Base-by-base conservation (phyloP, 1,140 invertebrate genomes). In the Anadara kagoshimensis region DNA sequence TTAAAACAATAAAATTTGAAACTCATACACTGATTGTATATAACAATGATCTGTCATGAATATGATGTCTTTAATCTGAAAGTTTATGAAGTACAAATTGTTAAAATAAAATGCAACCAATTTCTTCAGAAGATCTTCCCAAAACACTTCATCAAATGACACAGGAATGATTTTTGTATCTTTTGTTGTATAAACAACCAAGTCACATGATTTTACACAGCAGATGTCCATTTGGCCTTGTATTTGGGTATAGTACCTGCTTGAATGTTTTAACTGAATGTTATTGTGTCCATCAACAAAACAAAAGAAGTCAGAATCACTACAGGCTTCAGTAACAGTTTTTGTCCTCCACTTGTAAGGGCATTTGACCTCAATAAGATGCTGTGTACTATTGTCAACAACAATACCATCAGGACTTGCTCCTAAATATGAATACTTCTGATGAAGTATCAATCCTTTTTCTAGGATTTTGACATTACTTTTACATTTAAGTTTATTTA, bases 351-450 rank as follows among this genome's bases (percentile, higher is more conserved):
- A 64, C n/a, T 64, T 64, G 14, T 18, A 64, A 18, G 61, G 61
- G 51, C 61, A 64, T 64, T 64, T 51, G 24, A 64, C 51, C 41
- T 64, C 45, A 0, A 64, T 24, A 0, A 66, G 12, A 29, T 64
- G 29, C 11, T 45, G 49, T 8, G 20, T 14, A 10, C 2, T 51
- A n/a, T 51, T 59, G 29, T 24, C 44, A 2, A n/a, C 11, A 49
- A 61, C 67, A 20, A 49, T 22, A 5, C 67, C 56, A 69, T 69
- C 57, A 24, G 67, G 67, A 61, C 67, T 69, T n/a, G 57, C 67
- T 12, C 56, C 67, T 20, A 69, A 20, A 41, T 14, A 47, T 29
- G 18, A 2, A 51, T 18, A 61, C 53, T 26, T 22, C 11, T 51
- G 1, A 47, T 41, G 58, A 11, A 68, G 18, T 11, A 57, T 24